Percentiles rank a stretch among this genome's conserved stretches.
Evolutionary conservation across 2,113 vertebrate genomes (phyloP).

Genomic region (Megaceryle torquata): DNA sequence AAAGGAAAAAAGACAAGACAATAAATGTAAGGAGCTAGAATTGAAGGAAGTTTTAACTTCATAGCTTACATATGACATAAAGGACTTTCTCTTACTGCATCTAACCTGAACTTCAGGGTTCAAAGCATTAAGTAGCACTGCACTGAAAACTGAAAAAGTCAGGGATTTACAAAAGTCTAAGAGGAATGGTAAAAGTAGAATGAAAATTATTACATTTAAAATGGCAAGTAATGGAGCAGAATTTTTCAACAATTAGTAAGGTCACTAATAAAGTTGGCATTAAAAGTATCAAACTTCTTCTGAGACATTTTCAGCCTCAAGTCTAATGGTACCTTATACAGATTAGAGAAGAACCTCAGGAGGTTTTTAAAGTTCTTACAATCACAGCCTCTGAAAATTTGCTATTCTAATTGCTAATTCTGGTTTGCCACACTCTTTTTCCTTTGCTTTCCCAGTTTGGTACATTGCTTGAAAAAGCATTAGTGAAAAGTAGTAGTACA

Average conservation of each 20-base stretch:
- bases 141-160: neutral
- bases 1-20: neutral
- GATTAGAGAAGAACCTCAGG: neutral
- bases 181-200: neutral
- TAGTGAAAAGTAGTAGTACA: neutral
- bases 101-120: neutral
- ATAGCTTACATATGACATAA: neutral
- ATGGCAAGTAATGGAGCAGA: neutral
- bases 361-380: neutral
- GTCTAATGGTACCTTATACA: neutral
- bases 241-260: neutral
- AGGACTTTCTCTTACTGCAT: neutral
- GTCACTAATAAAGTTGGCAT: neutral
- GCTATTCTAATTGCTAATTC: neutral
- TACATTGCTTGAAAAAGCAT: neutral
- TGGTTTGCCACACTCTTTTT: neutral
- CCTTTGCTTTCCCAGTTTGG: neutral
- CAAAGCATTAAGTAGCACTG: neutral
- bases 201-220: neutral
- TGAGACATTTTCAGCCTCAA: neutral
- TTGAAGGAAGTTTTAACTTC: neutral
- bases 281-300: neutral
- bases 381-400: neutral
- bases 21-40: neutral
- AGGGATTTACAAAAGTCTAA: neutral